phyloP scores from a whole-genome alignment of 2,888 invertebrate genomes.

The Rhagium mordax region DNA sequence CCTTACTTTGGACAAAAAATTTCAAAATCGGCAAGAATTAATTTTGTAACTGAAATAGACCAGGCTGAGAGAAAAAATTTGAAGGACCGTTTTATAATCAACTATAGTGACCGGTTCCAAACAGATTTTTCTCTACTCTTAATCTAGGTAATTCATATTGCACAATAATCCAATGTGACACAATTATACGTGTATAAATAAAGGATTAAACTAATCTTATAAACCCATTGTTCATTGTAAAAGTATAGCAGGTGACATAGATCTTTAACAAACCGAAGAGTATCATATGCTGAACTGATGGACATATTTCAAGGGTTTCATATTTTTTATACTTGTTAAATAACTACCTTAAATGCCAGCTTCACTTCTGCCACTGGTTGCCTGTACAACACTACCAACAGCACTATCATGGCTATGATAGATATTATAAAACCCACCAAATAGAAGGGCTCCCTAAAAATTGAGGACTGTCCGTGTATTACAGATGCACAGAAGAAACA shows the following conservation, averaged over 20 bases:
- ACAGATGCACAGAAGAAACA: slow-evolving; percentile 72
- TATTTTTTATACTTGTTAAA: background rate
- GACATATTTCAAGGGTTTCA: no score
- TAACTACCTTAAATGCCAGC: slow-evolving; percentile 81
- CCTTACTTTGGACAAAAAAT: no score
- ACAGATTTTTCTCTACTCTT: no score
- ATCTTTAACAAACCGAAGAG: no score
- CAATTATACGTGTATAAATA: background rate
- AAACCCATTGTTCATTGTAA: background rate
- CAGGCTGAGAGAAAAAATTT: no score
- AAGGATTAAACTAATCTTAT: background rate
- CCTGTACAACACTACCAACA: slow-evolving; percentile 77
- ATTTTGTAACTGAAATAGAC: no score
- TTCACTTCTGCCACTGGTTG: slow-evolving; percentile 78
- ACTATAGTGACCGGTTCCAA: no score
- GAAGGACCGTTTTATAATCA: no score
- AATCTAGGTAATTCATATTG: background rate
- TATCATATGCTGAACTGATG: no score
- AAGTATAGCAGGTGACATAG: background rate
- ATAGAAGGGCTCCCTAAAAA: slow-evolving; percentile 67
- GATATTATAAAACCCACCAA: slow-evolving; percentile 66
- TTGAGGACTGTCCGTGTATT: slow-evolving; percentile 63
- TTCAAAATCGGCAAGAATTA: no score
- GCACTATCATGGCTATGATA: slow-evolving; percentile 70
- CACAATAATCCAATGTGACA: background rate